Evolutionary conservation across 2,797 vertebrate species (phyloP).

Genomic region (Anomalospiza imberbis): DNA sequence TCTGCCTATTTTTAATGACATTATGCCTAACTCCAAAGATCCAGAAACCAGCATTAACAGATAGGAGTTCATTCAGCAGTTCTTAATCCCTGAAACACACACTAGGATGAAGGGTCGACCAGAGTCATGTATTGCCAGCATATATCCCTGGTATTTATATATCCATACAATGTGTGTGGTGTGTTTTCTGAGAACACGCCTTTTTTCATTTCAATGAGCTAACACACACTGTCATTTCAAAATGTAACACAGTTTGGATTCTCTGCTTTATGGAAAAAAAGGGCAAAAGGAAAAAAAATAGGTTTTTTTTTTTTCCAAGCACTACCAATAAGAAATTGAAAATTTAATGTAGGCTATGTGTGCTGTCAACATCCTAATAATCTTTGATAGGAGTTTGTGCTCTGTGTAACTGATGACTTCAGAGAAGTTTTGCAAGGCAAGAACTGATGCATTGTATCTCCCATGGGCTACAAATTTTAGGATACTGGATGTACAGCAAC

Average conservation of each 20-base stretch:
- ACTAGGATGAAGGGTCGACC: background rate
- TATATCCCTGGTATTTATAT: background rate
- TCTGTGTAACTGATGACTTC: background rate
- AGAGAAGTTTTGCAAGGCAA: background rate
- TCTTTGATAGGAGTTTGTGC: background rate
- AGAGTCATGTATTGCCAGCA: background rate
- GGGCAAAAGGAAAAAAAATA: accelerated
- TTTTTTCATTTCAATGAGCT: background rate
- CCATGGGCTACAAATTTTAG: background rate
- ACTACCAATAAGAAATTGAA: background rate
- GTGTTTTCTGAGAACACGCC: background rate
- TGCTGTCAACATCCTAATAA: background rate
- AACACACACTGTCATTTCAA: background rate
- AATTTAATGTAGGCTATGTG: background rate
- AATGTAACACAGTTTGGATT: background rate
- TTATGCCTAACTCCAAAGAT: background rate
- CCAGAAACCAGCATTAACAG: background rate
- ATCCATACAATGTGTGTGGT: background rate
- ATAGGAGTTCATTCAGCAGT: background rate
- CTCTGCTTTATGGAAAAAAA: background rate
- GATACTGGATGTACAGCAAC: background rate
- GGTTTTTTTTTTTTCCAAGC: background rate
- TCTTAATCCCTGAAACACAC: background rate
- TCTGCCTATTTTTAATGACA: constrained; percentile 10
- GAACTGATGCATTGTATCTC: background rate